phyloP scores from a whole-genome alignment of 1,140 invertebrate species.

The Dysdera silvatica region DNA sequence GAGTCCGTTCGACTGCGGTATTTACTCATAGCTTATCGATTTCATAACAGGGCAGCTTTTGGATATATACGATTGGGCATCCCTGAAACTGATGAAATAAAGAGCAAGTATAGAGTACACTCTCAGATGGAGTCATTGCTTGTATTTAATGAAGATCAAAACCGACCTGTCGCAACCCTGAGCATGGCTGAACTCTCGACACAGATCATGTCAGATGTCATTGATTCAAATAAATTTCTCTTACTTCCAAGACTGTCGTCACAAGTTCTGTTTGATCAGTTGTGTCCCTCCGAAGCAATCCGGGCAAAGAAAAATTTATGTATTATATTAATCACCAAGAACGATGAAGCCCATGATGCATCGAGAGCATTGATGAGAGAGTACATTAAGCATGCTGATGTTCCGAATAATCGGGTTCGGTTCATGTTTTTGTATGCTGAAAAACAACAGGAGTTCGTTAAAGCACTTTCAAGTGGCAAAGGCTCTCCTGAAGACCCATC shows the following conservation, averaged over 20 bases:
- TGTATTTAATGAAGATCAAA: constrained; percentile 80
- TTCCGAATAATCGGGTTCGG: constrained; percentile 28
- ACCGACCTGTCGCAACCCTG: constrained; percentile 71
- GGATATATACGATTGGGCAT: constrained; percentile 54
- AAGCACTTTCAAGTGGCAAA: constrained; percentile 58
- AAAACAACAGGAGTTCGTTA: constrained; percentile 69
- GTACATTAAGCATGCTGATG: constrained; percentile 51
- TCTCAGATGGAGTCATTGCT: constrained; percentile 72
- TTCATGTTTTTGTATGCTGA: constrained; percentile 82
- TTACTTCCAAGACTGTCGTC: constrained; percentile 81
- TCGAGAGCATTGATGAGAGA: constrained; percentile 45
- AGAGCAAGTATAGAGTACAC: constrained; percentile 57
- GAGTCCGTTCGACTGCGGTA: constrained; percentile 70
- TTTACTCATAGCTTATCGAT: constrained; percentile 77
- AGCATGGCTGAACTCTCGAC: constrained; percentile 78
- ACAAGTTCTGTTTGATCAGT: constrained; percentile 73
- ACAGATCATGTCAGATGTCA: constrained; percentile 75
- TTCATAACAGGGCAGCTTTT: constrained; percentile 74
- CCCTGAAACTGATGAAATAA: constrained; percentile 30
- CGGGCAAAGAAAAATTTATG: constrained; percentile 74
- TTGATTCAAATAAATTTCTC: constrained; percentile 80
- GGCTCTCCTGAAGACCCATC: constrained; percentile 38
- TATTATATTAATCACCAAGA: constrained; percentile 72
- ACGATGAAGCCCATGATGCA: constrained; percentile 45
- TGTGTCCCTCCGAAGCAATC: constrained; percentile 80